Evolutionary conservation across 2,888 invertebrate species (phyloP).

Genomic region (Lucinisca nassula): DNA sequence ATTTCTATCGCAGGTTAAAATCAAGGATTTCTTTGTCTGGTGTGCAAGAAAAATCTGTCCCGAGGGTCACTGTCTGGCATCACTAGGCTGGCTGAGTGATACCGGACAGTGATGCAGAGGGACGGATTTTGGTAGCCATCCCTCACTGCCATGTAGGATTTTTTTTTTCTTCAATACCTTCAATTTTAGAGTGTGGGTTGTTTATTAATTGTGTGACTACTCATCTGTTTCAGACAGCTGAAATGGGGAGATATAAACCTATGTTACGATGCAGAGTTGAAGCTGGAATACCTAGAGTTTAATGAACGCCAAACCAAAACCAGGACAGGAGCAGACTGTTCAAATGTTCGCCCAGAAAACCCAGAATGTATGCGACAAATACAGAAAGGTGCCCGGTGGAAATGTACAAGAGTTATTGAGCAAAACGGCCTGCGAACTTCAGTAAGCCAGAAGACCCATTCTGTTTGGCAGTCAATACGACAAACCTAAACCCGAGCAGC

Average conservation of each 20-base stretch:
- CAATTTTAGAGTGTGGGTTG: too few relatives aligned
- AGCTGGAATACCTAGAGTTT: background rate
- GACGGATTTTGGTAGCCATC: too few relatives aligned
- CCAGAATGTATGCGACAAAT: background rate
- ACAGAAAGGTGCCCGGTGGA: background rate
- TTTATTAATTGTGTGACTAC: too few relatives aligned
- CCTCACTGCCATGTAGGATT: too few relatives aligned
- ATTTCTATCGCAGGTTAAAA: too few relatives aligned
- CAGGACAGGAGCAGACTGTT: background rate
- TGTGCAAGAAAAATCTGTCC: too few relatives aligned
- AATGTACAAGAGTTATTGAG: background rate
- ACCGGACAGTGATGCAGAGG: too few relatives aligned
- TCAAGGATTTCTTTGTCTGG: too few relatives aligned
- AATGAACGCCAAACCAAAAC: constrained; percentile 11
- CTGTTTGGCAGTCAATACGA: background rate
- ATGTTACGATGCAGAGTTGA: background rate
- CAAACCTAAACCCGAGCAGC: background rate
- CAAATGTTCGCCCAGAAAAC: background rate
- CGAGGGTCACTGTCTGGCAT: too few relatives aligned
- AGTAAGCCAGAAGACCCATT: background rate
- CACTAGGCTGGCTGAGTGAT: too few relatives aligned
- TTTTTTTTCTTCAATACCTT: too few relatives aligned
- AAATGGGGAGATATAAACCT: background rate
- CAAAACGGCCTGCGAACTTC: background rate
- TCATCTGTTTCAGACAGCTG: background rate